Evolutionary conservation across 2,888 invertebrate species (phyloP).

Genomic region (Thecophora atra): DNA sequence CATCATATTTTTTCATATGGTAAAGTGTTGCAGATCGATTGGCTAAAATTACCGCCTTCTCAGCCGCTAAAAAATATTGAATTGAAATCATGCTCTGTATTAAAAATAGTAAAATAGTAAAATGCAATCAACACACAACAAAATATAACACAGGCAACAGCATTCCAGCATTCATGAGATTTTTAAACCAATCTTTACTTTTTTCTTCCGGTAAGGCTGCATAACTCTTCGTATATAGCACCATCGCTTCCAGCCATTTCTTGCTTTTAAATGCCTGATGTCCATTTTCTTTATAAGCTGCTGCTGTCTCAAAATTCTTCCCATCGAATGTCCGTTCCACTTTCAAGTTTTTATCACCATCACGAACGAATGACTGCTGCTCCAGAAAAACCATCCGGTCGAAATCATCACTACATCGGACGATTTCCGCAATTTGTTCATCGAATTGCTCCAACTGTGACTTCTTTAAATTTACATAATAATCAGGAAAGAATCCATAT

Average conservation of each 20-base stretch:
- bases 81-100: neutral
- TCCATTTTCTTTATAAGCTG: slow-evolving; percentile 75
- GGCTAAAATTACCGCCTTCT: slow-evolving; percentile 76
- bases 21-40: slow-evolving; percentile 85
- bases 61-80: slow-evolving; percentile 70
- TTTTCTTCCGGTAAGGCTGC: slow-evolving; percentile 74
- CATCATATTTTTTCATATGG: slow-evolving; percentile 75
- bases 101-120: neutral
- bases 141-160: neutral
- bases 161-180: neutral
- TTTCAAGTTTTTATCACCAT: slow-evolving; percentile 67
- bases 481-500: slow-evolving; percentile 72
- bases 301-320: slow-evolving; percentile 71
- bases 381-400: slow-evolving; percentile 74
- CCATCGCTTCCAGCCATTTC: slow-evolving; percentile 75
- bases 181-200: slow-evolving; percentile 66
- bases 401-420: slow-evolving; percentile 71
- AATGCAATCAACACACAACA: slow-evolving; percentile 50
- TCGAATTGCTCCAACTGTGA: slow-evolving; percentile 63
- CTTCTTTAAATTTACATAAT: slow-evolving; percentile 71
- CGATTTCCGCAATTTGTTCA: slow-evolving; percentile 73
- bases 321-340: slow-evolving; percentile 66
- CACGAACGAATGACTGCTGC: slow-evolving; percentile 66
- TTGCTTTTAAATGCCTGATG: slow-evolving; percentile 78
- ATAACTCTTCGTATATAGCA: slow-evolving; percentile 76